Conservation (phyloP, 37 sponge, comb jelly and placozoan genomes). For the Agelas oroides region DNA sequence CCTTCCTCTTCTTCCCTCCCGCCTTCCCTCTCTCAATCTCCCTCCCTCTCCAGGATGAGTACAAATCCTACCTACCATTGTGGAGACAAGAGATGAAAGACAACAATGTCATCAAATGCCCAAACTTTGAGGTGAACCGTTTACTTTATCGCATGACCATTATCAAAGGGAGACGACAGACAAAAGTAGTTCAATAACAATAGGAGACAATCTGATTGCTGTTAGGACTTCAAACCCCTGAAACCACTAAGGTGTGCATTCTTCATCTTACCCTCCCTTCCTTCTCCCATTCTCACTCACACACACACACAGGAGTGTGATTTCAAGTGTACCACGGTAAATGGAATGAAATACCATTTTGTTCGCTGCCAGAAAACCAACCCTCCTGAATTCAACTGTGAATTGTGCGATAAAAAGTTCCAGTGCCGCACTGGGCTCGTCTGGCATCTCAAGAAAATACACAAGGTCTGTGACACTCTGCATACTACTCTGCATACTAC, state of each 20-base stretch:
- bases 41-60: slow-evolving; percentile 37
- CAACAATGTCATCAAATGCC: slow-evolving; percentile 44
- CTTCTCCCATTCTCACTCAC: no score
- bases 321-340: slow-evolving; percentile 68
- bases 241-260: no score
- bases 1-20: not conserved
- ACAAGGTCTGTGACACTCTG: slow-evolving; percentile 35
- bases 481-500: not conserved
- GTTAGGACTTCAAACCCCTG: no score
- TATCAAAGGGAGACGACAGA: no score
- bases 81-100: slow-evolving; percentile 67
- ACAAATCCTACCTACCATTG: slow-evolving; percentile 47
- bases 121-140: slow-evolving; percentile 41
- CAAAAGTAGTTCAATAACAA: not conserved
- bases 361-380: slow-evolving; percentile 56
- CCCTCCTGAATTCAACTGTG: slow-evolving; percentile 67
- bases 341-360: slow-evolving; percentile 77
- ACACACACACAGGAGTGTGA: slow-evolving; percentile 39
- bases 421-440: slow-evolving; percentile 72
- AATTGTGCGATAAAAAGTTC: slow-evolving; percentile 52
- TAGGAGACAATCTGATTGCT: not conserved
- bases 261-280: no score
- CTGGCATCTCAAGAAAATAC: slow-evolving; percentile 73
- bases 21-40: no score
- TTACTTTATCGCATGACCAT: not conserved